Percentiles rank a stretch among this genome's conserved stretches.
These are phyloP conservation scores for Pseudorhombus dupliciocellatus DNA, from an alignment of 2,113 vertebrate genomes.

Conservation along the genomic window DNA sequence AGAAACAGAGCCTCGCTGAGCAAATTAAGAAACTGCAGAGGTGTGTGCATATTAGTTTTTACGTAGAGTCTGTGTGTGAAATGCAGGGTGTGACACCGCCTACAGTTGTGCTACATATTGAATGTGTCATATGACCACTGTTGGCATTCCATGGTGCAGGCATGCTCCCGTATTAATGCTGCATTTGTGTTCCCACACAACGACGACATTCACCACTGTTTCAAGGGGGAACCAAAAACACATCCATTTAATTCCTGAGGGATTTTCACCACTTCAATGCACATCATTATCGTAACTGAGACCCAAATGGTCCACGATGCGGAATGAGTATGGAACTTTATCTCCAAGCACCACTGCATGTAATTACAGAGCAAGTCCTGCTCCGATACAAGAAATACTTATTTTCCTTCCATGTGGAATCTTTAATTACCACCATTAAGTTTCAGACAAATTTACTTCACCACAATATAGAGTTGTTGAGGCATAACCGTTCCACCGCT, in stretches of 20 bases:
- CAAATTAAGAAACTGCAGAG: conserved; percentile 95
- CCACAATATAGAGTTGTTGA: not conserved
- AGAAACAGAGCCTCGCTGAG: conserved; percentile 92
- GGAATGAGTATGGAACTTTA: conserved; percentile 13
- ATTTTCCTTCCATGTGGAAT: conserved; percentile 13
- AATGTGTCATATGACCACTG: not conserved
- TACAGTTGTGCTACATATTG: not conserved
- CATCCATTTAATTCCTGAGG: not conserved
- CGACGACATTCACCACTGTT: not conserved
- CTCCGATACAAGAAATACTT: not conserved
- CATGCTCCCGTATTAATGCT: not conserved
- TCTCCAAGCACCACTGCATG: not conserved
- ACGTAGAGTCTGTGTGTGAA: not conserved
- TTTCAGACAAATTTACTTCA: conserved; percentile 6
- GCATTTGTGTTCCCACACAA: not conserved
- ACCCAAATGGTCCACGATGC: conserved; percentile 17
- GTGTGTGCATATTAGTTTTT: conserved; percentile 70
- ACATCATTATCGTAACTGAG: conserved; percentile 19
- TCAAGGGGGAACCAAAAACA: not conserved
- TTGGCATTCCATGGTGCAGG: not conserved
- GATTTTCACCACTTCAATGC: conserved; percentile 7
- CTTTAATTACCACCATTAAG: conserved; percentile 5
- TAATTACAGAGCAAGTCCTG: conserved; percentile 32
- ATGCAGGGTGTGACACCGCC: not conserved
- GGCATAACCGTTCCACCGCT: not conserved